Evolutionary conservation across 2,888 invertebrate genomes (phyloP).

Genomic region (Ectemnius cavifrons): DNA sequence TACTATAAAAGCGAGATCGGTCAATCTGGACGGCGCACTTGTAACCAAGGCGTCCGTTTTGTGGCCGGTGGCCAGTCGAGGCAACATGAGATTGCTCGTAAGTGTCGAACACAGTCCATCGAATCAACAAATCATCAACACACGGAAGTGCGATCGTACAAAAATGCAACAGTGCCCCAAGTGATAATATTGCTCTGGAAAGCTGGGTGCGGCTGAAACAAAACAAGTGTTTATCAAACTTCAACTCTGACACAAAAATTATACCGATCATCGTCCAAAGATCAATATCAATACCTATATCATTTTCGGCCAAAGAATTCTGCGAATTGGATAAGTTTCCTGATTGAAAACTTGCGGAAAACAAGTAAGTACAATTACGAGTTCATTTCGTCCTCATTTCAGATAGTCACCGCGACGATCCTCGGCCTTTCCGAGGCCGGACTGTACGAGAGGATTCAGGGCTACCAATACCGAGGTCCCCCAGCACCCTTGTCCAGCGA

Average conservation of each 20-base stretch:
- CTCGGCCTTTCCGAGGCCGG: constrained; percentile 28
- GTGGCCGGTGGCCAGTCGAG: constrained; percentile 49
- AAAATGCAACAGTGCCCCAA: too few relatives aligned
- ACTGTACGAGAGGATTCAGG: constrained; percentile 19
- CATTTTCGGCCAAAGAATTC: neutral
- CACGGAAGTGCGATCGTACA: neutral
- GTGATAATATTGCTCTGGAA: too few relatives aligned
- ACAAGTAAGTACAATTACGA: neutral
- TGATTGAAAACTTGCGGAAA: neutral
- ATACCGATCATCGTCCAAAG: neutral
- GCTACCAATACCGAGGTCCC: constrained; percentile 61
- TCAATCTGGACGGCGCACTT: constrained; percentile 57
- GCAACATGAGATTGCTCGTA: constrained; percentile 61
- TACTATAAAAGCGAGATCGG: constrained; percentile 63
- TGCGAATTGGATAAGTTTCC: neutral
- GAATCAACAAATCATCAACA: neutral
- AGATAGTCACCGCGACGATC: constrained; percentile 40
- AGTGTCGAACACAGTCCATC: constrained; percentile 28
- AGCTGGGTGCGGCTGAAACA: too few relatives aligned
- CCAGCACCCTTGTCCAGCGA: constrained; percentile 65
- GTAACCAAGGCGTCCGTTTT: constrained; percentile 55
- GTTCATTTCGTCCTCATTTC: constrained; percentile 21
- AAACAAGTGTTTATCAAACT: neutral
- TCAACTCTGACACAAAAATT: neutral
- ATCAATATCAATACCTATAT: neutral